phyloP scores from a whole-genome alignment of 2,888 invertebrate species.

The Lacanobia wlatinum region DNA sequence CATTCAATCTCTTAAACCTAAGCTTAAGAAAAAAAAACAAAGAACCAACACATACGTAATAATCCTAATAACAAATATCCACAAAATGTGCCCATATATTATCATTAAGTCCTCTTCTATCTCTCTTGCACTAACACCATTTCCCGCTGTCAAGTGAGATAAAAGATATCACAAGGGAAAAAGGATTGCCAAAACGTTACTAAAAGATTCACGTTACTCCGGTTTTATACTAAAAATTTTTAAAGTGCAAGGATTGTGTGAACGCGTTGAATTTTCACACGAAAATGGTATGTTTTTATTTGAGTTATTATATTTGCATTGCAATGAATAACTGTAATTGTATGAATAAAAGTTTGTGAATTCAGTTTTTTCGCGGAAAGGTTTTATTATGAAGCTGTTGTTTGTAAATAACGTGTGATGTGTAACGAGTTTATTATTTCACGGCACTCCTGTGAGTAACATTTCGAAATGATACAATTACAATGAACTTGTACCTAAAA shows the following conservation, averaged over 20 bases:
- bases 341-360: slow-evolving; percentile 6
- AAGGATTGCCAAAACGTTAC: slow-evolving; percentile 34
- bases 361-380: background rate
- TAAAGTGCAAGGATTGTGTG: slow-evolving; percentile 39
- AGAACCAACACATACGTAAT: slow-evolving; percentile 16
- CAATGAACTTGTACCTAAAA: background rate
- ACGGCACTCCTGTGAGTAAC: background rate
- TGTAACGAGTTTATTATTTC: background rate
- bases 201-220: slow-evolving; percentile 38
- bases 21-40: slow-evolving; percentile 19
- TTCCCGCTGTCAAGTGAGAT: slow-evolving; percentile 39
- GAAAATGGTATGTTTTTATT: slow-evolving; percentile 28
- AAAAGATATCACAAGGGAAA: slow-evolving; percentile 31
- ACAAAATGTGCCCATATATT: slow-evolving; percentile 46
- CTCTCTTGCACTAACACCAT: slow-evolving; percentile 24
- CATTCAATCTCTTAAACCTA: slow-evolving; percentile 21
- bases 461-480: background rate
- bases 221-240: slow-evolving; percentile 41
- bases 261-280: slow-evolving; percentile 16
- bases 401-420: background rate
- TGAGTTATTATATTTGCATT: slow-evolving; percentile 26
- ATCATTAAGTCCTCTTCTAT: slow-evolving; percentile 36
- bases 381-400: background rate
- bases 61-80: slow-evolving; percentile 53
- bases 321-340: slow-evolving; percentile 24